Base-by-base conservation (phyloP, 1,140 invertebrate genomes). In the Temnothorax curvispinosus region DNA sequence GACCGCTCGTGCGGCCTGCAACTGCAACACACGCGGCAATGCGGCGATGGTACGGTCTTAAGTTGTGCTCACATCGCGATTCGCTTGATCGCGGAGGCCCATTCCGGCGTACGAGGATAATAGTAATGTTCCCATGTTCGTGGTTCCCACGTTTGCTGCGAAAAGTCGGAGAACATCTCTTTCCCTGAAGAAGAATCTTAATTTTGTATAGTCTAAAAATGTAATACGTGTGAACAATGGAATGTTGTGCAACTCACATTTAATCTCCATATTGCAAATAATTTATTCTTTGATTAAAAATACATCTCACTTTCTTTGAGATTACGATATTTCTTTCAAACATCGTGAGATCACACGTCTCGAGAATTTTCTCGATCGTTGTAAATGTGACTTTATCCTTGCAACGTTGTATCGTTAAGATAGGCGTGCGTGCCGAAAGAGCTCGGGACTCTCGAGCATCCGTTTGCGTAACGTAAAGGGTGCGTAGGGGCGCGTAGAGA, bases 1-100 rank as follows among this genome's bases (percentile, higher is more conserved):
- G n/a, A n/a, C n/a, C n/a, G n/a, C n/a, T n/a, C n/a, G 56, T 65
- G 64, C 80, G 52, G 38, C 50, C 58, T 44, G 81, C 88, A 85
- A 87, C 87, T 65, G 77, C 85, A 62, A 77, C 76, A 60, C 74
- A 27, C 27, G 27, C 1, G 27, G 27, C 27, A 1, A 27, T 27
- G 76, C 44, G 38, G 76, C 71, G 32, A 50, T 71, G 44, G 9
- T 71, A 50, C 41, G 32, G 54, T 47, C 80, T 84, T 60, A 75
- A 50, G 69, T 74, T 47, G 69, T 8, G 44, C 69, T 74, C 41
- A 62, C 80, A 75, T 15, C 47, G 62, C 47, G 44, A 65, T 56
- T 5, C 32, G 38, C 41, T 71, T 35, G 50, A 69, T 72, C 52
- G 65, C 76, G 15, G 60, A 64, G 21, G 47, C 8, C 9, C 41